Evolutionary conservation across 2,888 invertebrate genomes (phyloP), one percentile per base, ranked within the genome.

Genomic region (Cryptophagus acutangulus): DNA sequence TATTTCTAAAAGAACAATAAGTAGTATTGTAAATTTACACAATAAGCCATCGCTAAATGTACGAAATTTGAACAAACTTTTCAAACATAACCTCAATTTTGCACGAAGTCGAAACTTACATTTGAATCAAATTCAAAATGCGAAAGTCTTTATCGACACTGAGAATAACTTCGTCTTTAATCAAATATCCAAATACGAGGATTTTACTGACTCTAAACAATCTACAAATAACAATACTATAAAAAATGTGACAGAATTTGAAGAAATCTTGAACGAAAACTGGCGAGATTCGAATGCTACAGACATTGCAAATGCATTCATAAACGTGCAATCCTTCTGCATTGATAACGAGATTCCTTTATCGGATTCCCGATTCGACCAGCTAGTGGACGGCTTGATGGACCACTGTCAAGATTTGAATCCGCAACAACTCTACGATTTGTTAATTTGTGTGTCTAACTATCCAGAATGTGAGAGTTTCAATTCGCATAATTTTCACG

Each of bases 401-500:
- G 75, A 78, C 51, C 73, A 73, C 40, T 67, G 79, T 43, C 69
- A 73, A 50, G 58, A 71, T 42, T 70, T 83, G 2, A 72, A 65
- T 12, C 78, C 81, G 57, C 67, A 74, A 1, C 74, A 84, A 58
- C 53, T 87, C 16, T 59, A 72, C 31, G 63, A 63, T 10, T 49
- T 82, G 17, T 70, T 85, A 46, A 63, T 67, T 36, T 67, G 71
- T 34, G 48, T 86, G 5, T 57, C 59, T 2, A 59, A 71, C 28
- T 75, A 78, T 67, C 79, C 81, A 1, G 61, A 65, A 34, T 72
- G 76, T 10, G 62, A 66, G 12, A 72, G 75, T 1, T 66, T 74
- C 5, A 69, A 72, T 37, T 71, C 75, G 2, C 73, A 74, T 42
- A 81, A 82, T 62, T 82, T 71, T 54, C 71, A 75, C 40, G 76